Conservation (phyloP, 2,888 invertebrate genomes). For the Caenorhabditis japonica region DNA sequence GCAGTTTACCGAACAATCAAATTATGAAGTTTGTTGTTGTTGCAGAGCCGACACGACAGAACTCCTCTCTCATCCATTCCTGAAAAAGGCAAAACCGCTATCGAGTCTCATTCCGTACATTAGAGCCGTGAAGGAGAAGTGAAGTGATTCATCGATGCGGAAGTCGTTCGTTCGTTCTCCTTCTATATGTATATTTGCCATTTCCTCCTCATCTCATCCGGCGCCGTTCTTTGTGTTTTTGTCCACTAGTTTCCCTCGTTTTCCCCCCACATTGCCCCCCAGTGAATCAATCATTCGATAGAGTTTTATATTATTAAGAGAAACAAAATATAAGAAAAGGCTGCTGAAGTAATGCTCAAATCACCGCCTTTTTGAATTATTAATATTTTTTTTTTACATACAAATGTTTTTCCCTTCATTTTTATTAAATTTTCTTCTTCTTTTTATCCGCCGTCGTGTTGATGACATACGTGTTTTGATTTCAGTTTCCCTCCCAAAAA, state of each 20-base stretch:
- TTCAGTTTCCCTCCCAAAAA: conserved; percentile 28
- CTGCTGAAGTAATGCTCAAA: conserved; percentile 9
- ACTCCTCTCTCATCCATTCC: conserved; percentile 89
- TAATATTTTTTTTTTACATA: too few species aligned
- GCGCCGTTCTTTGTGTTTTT: conserved; percentile 9
- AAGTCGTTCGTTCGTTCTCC: conserved; percentile 5
- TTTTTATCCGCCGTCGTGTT: conserved; percentile 29
- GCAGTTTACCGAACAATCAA: neutral
- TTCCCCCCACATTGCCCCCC: conserved; percentile 19
- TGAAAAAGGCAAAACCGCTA: conserved; percentile 86
- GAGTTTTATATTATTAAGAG: conserved; percentile 21
- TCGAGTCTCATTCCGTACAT: conserved; percentile 89
- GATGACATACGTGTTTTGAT: conserved; percentile 48
- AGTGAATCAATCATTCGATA: conserved; percentile 40
- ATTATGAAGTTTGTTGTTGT: neutral
- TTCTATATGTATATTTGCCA: conserved; percentile 54
- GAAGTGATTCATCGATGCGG: conserved; percentile 25
- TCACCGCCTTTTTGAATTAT: neutral
- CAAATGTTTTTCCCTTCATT: too few species aligned
- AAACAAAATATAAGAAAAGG: conserved; percentile 1
- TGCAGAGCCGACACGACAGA: conserved; percentile 86
- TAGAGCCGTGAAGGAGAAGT: conserved; percentile 86
- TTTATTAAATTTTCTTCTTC: too few species aligned
- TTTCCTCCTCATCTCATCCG: neutral
- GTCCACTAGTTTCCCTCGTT: conserved; percentile 3